phyloP scores from a whole-genome alignment of 2,888 invertebrate species.

The Cotesia congregata region DNA sequence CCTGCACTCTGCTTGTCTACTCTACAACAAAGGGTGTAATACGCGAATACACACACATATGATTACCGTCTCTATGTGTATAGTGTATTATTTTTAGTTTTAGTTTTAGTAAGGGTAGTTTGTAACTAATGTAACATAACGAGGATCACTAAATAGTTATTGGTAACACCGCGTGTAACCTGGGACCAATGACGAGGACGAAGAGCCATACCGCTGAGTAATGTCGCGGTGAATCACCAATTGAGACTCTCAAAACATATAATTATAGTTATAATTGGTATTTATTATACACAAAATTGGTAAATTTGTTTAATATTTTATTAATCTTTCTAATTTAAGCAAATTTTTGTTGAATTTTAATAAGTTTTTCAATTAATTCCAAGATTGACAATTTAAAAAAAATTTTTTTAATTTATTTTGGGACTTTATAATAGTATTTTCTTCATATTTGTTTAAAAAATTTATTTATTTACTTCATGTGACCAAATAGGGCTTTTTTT shows the following conservation, averaged over 20 bases:
- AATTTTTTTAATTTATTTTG: too few relatives aligned
- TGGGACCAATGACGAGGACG: neutral
- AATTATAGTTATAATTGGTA: constrained; percentile 14
- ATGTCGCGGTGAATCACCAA: constrained; percentile 60
- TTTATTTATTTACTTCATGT: too few relatives aligned
- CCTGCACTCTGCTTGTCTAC: constrained; percentile 21
- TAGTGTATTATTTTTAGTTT: neutral
- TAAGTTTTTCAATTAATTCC: too few relatives aligned
- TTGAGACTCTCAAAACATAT: constrained; percentile 56
- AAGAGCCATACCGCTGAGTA: neutral
- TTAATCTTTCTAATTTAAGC: too few relatives aligned
- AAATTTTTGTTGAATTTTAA: too few relatives aligned
- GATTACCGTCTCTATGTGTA: neutral
- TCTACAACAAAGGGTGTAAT: constrained; percentile 23
- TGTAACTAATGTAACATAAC: neutral
- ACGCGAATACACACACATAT: constrained; percentile 10
- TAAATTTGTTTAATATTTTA: too few relatives aligned
- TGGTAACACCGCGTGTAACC: neutral
- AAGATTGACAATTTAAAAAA: too few relatives aligned
- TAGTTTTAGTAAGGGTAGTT: neutral
- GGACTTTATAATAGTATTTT: too few relatives aligned
- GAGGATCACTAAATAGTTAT: neutral
- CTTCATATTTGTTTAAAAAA: too few relatives aligned
- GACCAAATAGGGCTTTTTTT: too few relatives aligned
- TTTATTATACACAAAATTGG: constrained; percentile 26